A percentile compares a stretch with the other conserved stretches of the same genome.
Evolutionary conservation across 2,797 vertebrate species (phyloP).

Genomic region (Bucorvus abyssinicus): DNA sequence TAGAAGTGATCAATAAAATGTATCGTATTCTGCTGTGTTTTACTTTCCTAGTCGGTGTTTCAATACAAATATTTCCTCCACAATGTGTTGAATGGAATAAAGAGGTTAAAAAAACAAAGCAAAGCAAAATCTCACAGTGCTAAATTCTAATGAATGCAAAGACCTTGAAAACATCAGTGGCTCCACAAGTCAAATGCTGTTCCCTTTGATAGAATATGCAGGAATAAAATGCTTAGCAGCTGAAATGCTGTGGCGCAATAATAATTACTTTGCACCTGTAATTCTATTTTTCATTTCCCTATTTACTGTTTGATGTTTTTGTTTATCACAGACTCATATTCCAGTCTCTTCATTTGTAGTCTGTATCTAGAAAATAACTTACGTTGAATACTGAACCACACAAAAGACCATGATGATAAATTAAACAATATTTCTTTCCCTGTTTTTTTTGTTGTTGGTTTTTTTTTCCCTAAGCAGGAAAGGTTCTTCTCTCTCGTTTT

Average conservation of each 20-base stretch:
- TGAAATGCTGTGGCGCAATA: slow-evolving; percentile 20
- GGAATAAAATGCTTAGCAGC: slow-evolving; percentile 16
- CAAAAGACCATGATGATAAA: slow-evolving; percentile 22
- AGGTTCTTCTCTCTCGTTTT: not conserved
- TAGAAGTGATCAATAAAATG: not conserved
- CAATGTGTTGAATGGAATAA: not conserved
- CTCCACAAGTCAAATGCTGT: slow-evolving; percentile 38
- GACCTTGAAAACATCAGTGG: slow-evolving; percentile 59
- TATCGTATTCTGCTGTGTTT: not conserved
- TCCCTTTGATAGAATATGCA: slow-evolving; percentile 36
- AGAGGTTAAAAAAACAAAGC: slow-evolving; percentile 12
- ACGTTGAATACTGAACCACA: not conserved
- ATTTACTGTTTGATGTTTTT: slow-evolving; percentile 44
- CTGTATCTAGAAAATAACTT: not conserved
- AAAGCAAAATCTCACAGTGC: slow-evolving; percentile 21
- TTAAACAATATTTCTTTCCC: not conserved
- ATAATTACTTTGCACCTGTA: slow-evolving; percentile 13
- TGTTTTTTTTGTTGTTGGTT: not conserved
- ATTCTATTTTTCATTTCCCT: slow-evolving; percentile 27
- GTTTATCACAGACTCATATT: slow-evolving; percentile 44
- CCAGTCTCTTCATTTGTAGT: slow-evolving; percentile 31
- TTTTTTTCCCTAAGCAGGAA: not conserved
- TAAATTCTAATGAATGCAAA: slow-evolving; percentile 69
- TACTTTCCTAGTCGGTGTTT: slow-evolving; percentile 23
- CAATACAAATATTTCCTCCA: not conserved